These are phyloP conservation scores for Sceloporus tristichus DNA, from an alignment of 2,113 vertebrate species.

Conservation along the genomic window DNA sequence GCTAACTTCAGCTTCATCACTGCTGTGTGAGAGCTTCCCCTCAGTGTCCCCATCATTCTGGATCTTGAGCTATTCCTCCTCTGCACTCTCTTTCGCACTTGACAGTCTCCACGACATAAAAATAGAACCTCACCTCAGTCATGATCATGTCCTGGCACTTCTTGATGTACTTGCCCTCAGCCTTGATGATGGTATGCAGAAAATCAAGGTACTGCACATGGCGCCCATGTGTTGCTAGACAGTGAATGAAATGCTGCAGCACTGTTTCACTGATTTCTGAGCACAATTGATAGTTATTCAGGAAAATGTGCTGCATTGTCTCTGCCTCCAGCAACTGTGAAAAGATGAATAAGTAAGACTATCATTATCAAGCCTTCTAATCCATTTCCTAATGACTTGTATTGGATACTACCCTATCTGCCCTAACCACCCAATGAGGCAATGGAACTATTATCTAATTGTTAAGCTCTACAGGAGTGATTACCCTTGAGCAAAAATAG, in stretches of 20 bases:
- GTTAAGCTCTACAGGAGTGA: not conserved
- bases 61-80: not conserved
- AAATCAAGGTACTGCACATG: slow-evolving; percentile 98
- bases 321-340: slow-evolving; percentile 91
- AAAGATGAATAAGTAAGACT: not conserved
- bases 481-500: not conserved
- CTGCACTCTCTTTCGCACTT: not conserved
- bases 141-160: slow-evolving; percentile 99
- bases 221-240: slow-evolving; percentile 94
- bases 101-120: not conserved
- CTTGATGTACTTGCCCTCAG: slow-evolving; percentile 98
- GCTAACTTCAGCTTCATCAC: not conserved
- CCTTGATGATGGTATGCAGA: slow-evolving; percentile 98
- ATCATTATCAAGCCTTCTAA: not conserved
- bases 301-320: slow-evolving; percentile 98
- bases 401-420: not conserved
- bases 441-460: not conserved
- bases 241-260: slow-evolving; percentile 96
- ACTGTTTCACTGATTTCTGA: slow-evolving; percentile 91
- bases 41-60: not conserved
- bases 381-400: not conserved
- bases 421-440: not conserved
- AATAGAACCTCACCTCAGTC: slow-evolving; percentile 87
- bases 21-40: not conserved
- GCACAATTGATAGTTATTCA: slow-evolving; percentile 97